These are phyloP conservation scores for Thamnophis elegans DNA, from an alignment of 2,797 vertebrate species.

Conservation along the genomic window DNA sequence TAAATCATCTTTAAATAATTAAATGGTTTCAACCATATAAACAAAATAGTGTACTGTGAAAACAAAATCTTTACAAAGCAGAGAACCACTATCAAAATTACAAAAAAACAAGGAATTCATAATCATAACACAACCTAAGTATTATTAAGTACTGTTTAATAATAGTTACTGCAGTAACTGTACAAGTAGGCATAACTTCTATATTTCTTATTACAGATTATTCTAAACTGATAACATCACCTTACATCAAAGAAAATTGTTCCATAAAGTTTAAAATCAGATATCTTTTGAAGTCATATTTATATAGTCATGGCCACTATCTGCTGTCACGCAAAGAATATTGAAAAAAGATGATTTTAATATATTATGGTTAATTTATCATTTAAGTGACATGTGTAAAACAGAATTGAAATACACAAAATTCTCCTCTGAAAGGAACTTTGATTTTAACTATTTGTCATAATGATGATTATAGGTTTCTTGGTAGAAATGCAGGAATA, in stretches of 20 bases:
- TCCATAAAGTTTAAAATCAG: conserved; percentile 79
- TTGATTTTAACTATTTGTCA: conserved; percentile 38
- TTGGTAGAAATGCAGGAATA: conserved; percentile 40
- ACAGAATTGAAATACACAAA: conserved; percentile 65
- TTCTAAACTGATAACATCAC: conserved; percentile 60
- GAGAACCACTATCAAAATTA: not conserved
- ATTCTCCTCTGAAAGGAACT: conserved; percentile 67
- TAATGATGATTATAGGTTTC: conserved; percentile 42
- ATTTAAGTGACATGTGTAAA: conserved; percentile 76
- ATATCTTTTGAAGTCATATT: conserved; percentile 74
- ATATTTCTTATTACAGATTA: conserved; percentile 55
- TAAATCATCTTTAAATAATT: not conserved
- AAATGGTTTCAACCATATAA: not conserved
- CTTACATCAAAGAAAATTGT: conserved; percentile 70
- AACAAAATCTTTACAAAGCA: not conserved
- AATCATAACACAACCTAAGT: not conserved
- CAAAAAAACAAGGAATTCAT: not conserved
- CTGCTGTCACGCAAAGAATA: conserved; percentile 78
- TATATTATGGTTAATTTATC: conserved; percentile 80
- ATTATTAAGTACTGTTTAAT: conserved; percentile 24
- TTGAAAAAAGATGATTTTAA: conserved; percentile 78
- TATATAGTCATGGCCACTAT: conserved; percentile 84
- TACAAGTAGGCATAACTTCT: conserved; percentile 47
- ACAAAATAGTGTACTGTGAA: not conserved
- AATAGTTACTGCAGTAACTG: not conserved